Base-by-base conservation (phyloP, 2,113 vertebrate genomes). In the Amblyornis subalaris region DNA sequence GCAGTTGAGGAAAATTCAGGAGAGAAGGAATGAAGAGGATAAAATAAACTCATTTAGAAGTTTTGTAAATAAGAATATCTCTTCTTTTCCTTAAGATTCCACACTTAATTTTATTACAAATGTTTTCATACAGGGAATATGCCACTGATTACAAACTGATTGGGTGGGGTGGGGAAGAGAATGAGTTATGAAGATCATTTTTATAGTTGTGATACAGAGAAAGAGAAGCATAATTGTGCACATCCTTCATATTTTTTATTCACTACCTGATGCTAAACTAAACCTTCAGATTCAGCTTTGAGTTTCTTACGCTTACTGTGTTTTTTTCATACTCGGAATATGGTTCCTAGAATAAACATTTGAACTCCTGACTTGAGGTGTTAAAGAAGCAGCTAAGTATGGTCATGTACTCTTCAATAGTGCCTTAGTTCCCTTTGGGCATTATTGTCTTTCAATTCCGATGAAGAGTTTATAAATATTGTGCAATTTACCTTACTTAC, bases 151-250 rank as follows among this genome's bases (percentile, higher is more conserved):
- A 78, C 24, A 74, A 74, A 79, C 20, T 33, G 12, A 51, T 14
- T n/a, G 31, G 19, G 8, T 2, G 28, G 3, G 4, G 10, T 15
- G 5, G 42, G 7, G 31, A 61, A 67, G 22, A 42, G 4, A 3
- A 50, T 1, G 5, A 60, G 11, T 69, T 87, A 65, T 54, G 31
- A 76, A 3, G 8, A 35, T 33, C 0, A 8, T 31, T 80, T 73
- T 70, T 48, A 51, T 33, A 60, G 5, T 61, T 73, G 23, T 0
- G 3, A 69, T 33, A 67, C 7, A 71, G 44, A 77, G 62, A 90
- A 71, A 82, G 5, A 74, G 29, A 65, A 55, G 17, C 14, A 51
- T 11, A 55, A 26, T 18, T 0, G 0, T 47, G 29, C 18, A 51
- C 26, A 74, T 24, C 14, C 19, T 74, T 72, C 51, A 50, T 47